These are phyloP conservation scores for Caenorhabditis briggsae DNA, from an alignment of 1,140 invertebrate species.

Conservation along the genomic window DNA sequence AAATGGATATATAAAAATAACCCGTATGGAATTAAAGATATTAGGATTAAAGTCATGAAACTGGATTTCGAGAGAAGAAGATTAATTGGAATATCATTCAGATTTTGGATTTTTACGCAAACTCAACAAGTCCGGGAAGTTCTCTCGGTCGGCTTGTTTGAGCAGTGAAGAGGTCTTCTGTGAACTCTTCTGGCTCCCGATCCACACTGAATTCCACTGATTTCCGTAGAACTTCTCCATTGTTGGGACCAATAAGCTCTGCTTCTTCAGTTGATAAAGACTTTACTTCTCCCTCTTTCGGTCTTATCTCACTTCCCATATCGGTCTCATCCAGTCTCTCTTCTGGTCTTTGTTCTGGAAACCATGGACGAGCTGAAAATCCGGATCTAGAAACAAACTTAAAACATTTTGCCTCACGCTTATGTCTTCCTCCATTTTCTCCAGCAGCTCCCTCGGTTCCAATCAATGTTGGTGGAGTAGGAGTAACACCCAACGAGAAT, in stretches of 20 bases:
- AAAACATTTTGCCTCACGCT: background rate
- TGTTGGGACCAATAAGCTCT: background rate
- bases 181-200: constrained; percentile 37
- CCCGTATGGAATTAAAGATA: background rate
- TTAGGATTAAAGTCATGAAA: constrained; percentile 18
- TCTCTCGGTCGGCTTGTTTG: constrained; percentile 32
- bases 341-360: constrained; percentile 26
- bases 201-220: constrained; percentile 39
- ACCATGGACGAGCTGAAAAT: constrained; percentile 46
- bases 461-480: constrained; percentile 24
- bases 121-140: constrained; percentile 16
- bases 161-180: constrained; percentile 17
- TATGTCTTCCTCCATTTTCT: constrained; percentile 29
- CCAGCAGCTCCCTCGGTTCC: background rate
- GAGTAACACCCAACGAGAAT: constrained; percentile 32
- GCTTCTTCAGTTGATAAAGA: background rate
- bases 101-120: background rate
- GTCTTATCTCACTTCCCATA: background rate
- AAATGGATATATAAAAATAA: background rate
- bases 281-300: constrained; percentile 28
- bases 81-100: background rate
- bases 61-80: background rate
- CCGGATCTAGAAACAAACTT: background rate
- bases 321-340: background rate
- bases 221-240: background rate